Base-by-base conservation (phyloP, 2,797 vertebrate species). In the Myotis myotis region DNA sequence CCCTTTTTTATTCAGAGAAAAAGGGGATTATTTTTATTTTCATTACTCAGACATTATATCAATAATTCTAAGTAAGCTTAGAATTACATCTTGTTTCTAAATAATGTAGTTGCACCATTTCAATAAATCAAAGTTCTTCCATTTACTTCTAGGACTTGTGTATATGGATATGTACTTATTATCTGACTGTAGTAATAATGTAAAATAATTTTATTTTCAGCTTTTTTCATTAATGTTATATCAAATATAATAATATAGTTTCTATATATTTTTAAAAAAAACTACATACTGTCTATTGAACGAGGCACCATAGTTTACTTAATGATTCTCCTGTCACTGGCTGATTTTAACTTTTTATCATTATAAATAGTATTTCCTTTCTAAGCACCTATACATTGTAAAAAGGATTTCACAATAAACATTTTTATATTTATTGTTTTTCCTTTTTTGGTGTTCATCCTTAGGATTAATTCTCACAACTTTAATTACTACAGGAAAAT, bases 381-480 rank as follows among this genome's bases (percentile, higher is more conserved):
- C 22, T 79, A 85, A 62, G 41, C 3, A 47, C 30, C 13, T 72
- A 53, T 57, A 66, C 28, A 66, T 41, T 8, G 15, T 82, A 44
- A 92, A 83, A 95, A 84, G n/a, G 12, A 92, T 79, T 72, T 89
- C 25, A 86, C 9, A 38, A 62, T 60, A 85, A 89, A 55, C 12
- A 44, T 75, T 79, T 90, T 72, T 55, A 66, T 60, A 75, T 55
- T 60, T 83, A 38, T 38, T 5, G 23, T 86, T 84, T 91, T 55
- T 62, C 33, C 16, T 72, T 22, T 85, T 70, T 88, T 91, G 38
- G 36, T 38, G 13, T 33, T 19, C 22, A 53, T 84, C 19, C 16
- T 95, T 85, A 79, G 8, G 38, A 89, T 94, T 92, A 93, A 91
- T 81, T 91, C 82, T 91, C n/a, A 79, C 57, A 88, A 86, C 28